Base-by-base conservation (phyloP, 1,140 invertebrate species). In the Heterodera carotae region DNA sequence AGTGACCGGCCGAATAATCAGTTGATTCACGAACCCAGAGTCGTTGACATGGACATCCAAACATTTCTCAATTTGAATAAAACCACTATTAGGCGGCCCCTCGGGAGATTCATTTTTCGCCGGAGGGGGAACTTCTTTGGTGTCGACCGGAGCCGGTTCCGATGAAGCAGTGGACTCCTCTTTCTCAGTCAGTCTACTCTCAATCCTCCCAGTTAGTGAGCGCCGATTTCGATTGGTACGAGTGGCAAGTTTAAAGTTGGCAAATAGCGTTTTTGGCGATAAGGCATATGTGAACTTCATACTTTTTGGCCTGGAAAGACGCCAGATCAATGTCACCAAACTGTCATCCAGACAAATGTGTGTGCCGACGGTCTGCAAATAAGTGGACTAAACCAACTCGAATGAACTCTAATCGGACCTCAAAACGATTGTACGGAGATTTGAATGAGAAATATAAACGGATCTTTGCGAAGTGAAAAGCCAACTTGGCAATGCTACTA, bases 391-490 rank as follows among this genome's bases (percentile, higher is more conserved):
- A 74, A 3, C 18, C 18, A 22, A 5, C 1, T 15, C 4, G 5
- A 22, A 56, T 56, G 15, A 22, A 5, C 48, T 33, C 12, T 12
- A n/a, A 29, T 33, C 48, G 56, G 48, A 78, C 77, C 76, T 82
- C 78, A 34, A 70, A 33, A 64, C 64, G 62, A 59, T 81, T 81
- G 56, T 75, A 73, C 34, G 79, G 77, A 39, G 78, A 81, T 43
- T 80, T 79, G 56, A 72, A 81, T 34, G 62, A 62, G 25, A 77
- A 80, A 64, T 80, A 80, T 8, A 79, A 62, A 29, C 79, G 79
- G 10, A 80, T 67, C 43, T 80, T 80, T n/a, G 59, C 2, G 1
- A 66, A 7, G 62, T 18, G 48, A 1, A 56, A 1, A 56, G 4
- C 22, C 48, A 31, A 31, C 25, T n/a, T 2, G 27, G 7, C 7